Percentiles rank a stretch among this genome's conserved stretches.
Conservation (phyloP, 2,113 vertebrate species). For the Stegostoma tigrinum region DNA sequence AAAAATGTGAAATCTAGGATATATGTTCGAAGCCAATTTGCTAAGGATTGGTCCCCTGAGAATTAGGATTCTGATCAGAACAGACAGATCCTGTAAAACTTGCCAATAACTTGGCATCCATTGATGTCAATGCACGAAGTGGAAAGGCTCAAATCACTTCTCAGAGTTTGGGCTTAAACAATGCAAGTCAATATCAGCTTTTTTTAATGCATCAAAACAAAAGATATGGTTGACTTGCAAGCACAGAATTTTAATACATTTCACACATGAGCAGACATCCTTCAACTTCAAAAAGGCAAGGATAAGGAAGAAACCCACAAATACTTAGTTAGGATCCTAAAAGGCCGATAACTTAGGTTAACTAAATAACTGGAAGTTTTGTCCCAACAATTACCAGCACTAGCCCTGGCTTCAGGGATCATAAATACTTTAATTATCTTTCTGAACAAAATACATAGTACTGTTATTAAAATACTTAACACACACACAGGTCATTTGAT, state of each 20-base stretch:
- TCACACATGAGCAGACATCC: neutral
- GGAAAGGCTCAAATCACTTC: neutral
- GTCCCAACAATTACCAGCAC: neutral
- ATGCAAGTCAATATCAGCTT: neutral
- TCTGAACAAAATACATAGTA: neutral
- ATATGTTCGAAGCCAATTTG: neutral
- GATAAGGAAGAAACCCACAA: no score
- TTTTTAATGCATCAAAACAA: neutral
- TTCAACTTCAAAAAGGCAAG: neutral
- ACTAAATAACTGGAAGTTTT: neutral
- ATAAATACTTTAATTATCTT: neutral
- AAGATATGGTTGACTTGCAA: neutral
- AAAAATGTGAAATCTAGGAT: neutral
- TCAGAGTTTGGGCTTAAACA: neutral
- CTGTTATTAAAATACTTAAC: neutral
- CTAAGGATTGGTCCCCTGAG: neutral
- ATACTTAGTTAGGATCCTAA: neutral
- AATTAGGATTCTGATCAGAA: neutral
- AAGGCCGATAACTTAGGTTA: neutral
- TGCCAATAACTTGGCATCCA: neutral
- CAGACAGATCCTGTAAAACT: neutral
- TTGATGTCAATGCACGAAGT: neutral
- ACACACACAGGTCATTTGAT: neutral
- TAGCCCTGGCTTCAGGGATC: neutral
- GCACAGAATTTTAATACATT: neutral